phyloP scores from a whole-genome alignment of 2,797 vertebrate species.

The Spinus olivaceus region DNA sequence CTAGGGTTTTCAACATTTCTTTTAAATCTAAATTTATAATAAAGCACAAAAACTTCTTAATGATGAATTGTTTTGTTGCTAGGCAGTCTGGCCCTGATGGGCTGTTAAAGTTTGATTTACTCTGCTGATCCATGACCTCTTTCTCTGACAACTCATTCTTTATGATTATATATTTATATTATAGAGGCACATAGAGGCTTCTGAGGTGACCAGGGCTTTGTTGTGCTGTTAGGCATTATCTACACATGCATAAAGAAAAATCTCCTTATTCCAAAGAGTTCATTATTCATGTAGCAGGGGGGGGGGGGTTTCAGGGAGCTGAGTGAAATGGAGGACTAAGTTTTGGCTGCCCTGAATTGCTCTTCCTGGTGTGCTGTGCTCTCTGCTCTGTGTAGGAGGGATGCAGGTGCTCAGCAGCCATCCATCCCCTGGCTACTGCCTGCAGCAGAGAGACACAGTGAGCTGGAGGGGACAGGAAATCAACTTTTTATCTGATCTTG shows the following conservation, averaged over 20 bases:
- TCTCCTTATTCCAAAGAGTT: background rate
- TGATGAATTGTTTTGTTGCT: constrained; percentile 53
- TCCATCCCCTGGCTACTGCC: fast-evolving
- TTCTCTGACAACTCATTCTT: constrained; percentile 35
- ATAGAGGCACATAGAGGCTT: background rate
- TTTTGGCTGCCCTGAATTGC: background rate
- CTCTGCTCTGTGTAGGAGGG: background rate
- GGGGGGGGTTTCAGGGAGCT: background rate
- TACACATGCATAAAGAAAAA: background rate
- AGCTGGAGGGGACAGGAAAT: background rate
- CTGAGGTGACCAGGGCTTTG: constrained; percentile 7
- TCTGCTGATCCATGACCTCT: constrained; percentile 41
- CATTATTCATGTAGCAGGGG: background rate
- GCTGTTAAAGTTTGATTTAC: constrained; percentile 51
- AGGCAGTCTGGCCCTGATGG: constrained; percentile 13
- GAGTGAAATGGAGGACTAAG: background rate
- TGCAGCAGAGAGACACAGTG: background rate
- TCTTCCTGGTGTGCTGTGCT: fast-evolving
- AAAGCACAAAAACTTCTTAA: constrained; percentile 10
- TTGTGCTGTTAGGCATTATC: background rate
- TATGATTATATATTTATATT: constrained; percentile 40
- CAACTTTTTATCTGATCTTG: background rate
- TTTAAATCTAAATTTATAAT: constrained; percentile 47
- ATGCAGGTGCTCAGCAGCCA: background rate
- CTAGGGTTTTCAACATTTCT: background rate